Base-by-base conservation (phyloP, 37 sponge, comb jelly and placozoan genomes). In the Halichondria panicea region DNA sequence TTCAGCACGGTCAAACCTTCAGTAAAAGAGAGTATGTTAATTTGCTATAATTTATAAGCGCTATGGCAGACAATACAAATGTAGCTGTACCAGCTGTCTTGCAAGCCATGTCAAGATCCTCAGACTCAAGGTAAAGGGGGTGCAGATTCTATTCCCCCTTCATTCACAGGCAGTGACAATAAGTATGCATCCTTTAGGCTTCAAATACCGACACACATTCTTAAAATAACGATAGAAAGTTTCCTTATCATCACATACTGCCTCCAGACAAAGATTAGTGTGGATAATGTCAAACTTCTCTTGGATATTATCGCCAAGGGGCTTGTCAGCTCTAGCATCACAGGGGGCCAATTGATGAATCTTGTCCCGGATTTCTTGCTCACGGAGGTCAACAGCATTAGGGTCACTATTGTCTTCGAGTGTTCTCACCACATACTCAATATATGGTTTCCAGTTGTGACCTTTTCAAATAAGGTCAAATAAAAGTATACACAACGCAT, bases 391-490 rank as follows among this genome's bases (percentile, higher is more conserved):
- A 2, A 19, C 3, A 3, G 57, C 73, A 38, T 41, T 24, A 21
- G 33, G 34, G 33, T 25, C 25, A 39, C 27, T 33, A 38, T 72
- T 52, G 2, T 37, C 37, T 36, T 72, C 73, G 7, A 72, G 40
- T 8, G 35, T 24, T 19, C 41, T 1, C 28, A 72, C 73, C 8
- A 72, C 73, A 35, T 72, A 40, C 39, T 56, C 21, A 28, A 72
- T 53, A 57, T 72, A 72, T 22, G 52, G 56, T 25, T 39, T 33
- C 73, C 73, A 72, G 38, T 72, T 33, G 52, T 72, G 73, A 54
- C 42, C 73, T 71, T n/a, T n/a, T n/a, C n/a, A n/a, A n/a, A n/a
- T n/a, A n/a, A n/a, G n/a, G n/a, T n/a, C n/a, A n/a, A n/a, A n/a
- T n/a, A n/a, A n/a, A n/a, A n/a, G n/a, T n/a, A n/a, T n/a, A n/a